These are phyloP conservation scores for Hypomesus transpacificus DNA, from an alignment of 2,113 vertebrate species.

Conservation along the genomic window DNA sequence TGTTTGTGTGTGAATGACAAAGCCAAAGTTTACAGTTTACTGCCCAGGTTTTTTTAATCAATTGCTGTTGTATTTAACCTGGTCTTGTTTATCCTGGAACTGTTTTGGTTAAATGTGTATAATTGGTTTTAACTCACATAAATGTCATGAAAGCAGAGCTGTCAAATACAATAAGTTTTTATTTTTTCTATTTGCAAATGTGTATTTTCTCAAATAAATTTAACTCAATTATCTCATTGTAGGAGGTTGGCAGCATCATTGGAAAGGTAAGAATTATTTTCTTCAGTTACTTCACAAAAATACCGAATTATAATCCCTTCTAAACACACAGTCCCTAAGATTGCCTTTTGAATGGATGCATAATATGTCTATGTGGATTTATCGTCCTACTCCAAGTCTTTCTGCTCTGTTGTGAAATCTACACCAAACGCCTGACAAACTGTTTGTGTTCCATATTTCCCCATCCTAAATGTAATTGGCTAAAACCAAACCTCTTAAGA, in stretches of 20 bases:
- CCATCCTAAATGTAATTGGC: slow-evolving; percentile 54
- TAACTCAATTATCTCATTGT: slow-evolving; percentile 17
- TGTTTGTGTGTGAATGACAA: too few relatives aligned
- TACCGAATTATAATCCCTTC: neutral
- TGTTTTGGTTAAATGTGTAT: neutral
- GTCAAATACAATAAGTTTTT: neutral
- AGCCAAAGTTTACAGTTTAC: too few relatives aligned
- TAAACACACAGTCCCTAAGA: neutral
- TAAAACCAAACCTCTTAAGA: slow-evolving; percentile 48
- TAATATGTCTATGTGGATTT: slow-evolving; percentile 6
- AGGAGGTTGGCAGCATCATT: slow-evolving; percentile 76
- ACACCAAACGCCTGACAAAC: slow-evolving; percentile 14
- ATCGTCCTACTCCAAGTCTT: slow-evolving; percentile 1
- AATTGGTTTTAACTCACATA: too few relatives aligned
- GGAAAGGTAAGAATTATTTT: slow-evolving; percentile 65
- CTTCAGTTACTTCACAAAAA: slow-evolving; percentile 7
- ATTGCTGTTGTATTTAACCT: too few relatives aligned
- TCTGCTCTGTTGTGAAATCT: slow-evolving; percentile 27
- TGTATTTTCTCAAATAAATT: slow-evolving; percentile 24
- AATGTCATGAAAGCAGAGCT: neutral
- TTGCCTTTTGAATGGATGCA: slow-evolving; percentile 21
- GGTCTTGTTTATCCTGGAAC: too few relatives aligned
- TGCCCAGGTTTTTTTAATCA: too few relatives aligned
- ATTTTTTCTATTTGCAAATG: neutral
- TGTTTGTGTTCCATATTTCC: slow-evolving; percentile 36